Percentiles rank a stretch among this genome's conserved stretches.
These are phyloP conservation scores for Calephelis nemesis DNA, from an alignment of 1,140 invertebrate genomes.

Conservation along the genomic window DNA sequence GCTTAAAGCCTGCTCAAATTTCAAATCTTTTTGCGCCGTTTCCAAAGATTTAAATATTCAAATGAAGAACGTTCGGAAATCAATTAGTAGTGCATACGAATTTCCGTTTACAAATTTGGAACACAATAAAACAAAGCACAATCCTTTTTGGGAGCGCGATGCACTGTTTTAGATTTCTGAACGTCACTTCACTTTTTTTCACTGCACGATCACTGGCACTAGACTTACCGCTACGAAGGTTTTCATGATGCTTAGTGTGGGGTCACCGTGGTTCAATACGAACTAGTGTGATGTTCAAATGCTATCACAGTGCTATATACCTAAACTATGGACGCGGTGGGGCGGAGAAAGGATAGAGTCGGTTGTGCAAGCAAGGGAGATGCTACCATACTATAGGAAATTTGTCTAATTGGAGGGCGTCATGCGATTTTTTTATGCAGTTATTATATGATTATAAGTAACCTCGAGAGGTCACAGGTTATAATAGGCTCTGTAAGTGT, in stretches of 20 bases:
- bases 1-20: too few species aligned
- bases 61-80: constrained; percentile 27
- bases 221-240: constrained; percentile 75
- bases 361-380: constrained; percentile 70
- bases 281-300: constrained; percentile 58
- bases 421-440: constrained; percentile 51
- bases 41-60: neutral
- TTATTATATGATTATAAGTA: constrained; percentile 37
- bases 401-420: constrained; percentile 64
- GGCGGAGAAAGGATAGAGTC: constrained; percentile 70
- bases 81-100: constrained; percentile 18
- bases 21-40: neutral
- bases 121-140: constrained; percentile 22
- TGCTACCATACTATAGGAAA: constrained; percentile 60
- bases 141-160: constrained; percentile 12
- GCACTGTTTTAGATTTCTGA: constrained; percentile 50
- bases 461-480: constrained; percentile 35
- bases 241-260: constrained; percentile 71
- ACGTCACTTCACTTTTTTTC: constrained; percentile 58
- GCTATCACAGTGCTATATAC: constrained; percentile 62
- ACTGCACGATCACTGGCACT: constrained; percentile 51
- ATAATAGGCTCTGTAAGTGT: constrained; percentile 9
- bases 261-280: constrained; percentile 64
- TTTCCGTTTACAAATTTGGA: constrained; percentile 18
- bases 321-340: constrained; percentile 50